A percentile compares a stretch with the other conserved stretches of the same genome.
These are phyloP conservation scores for Peromyscus nudipes DNA, from an alignment of 2,797 vertebrate genomes.

Conservation along the genomic window DNA sequence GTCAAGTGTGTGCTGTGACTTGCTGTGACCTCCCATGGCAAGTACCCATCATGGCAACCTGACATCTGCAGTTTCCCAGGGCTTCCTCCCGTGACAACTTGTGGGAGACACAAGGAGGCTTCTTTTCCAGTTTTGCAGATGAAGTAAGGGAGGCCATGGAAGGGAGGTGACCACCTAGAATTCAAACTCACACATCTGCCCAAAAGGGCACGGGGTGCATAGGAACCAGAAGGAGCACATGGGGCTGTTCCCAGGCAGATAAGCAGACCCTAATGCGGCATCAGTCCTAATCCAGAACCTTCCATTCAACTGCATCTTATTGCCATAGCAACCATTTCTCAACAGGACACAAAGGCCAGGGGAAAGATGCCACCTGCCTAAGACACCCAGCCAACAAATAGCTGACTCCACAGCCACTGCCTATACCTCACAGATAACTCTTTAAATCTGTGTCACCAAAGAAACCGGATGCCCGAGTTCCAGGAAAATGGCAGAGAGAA, in stretches of 20 bases:
- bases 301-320: neutral
- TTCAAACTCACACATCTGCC: neutral
- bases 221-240: neutral
- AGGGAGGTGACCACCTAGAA: neutral
- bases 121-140: neutral
- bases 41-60: no score
- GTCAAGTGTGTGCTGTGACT: neutral
- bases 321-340: neutral
- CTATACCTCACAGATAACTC: neutral
- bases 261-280: neutral
- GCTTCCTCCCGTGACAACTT: neutral
- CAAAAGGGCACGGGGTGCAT: neutral
- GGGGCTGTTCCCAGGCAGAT: neutral
- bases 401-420: slow-evolving; percentile 14
- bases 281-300: neutral
- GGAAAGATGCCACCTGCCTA: neutral
- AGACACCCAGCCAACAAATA: neutral
- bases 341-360: neutral
- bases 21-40: neutral
- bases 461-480: slow-evolving; percentile 7
- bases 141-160: neutral
- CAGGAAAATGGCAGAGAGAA: neutral
- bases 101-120: neutral
- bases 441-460: neutral
- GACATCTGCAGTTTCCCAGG: neutral